Evolutionary conservation across 2,888 invertebrate species (phyloP), one percentile per base, ranked within the genome.

Genomic region (Diplolepis rosae): DNA sequence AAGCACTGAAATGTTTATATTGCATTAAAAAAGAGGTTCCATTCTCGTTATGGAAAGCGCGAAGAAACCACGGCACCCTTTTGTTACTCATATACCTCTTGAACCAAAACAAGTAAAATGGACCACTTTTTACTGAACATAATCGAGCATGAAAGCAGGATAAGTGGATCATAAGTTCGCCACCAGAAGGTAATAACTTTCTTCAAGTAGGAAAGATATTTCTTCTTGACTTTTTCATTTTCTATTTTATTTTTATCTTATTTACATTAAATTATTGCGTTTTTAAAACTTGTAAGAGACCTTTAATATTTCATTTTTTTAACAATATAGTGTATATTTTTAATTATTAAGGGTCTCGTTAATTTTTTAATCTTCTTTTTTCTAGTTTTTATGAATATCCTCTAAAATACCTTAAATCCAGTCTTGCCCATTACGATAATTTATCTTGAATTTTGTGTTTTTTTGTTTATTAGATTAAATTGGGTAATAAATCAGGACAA

Each of bases 91-190:
- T 61, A 24, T 61, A 45, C 18, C 61, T 22, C n/a, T 24, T n/a
- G 61, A 24, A 61, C 24, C 39, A 61, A 61, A 61, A 61, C 61
- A 61, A 61, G 61, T 27, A 30, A 39, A 50, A 61, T 39, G 61
- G 61, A 24, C 61, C 61, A 39, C 39, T 61, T 61, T 61, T 61
- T 61, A 61, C 61, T 5, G 39, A 27, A 39, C 24, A 61, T 61
- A 61, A 61, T 61, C 61, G 61, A 61, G 61, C 39, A 61, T 39
- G 61, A 61, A 39, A 61, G 5, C n/a, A 7, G 61, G 61, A 61
- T 61, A 61, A 61, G 61, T 61, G 61, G 61, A 61, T 61, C 61
- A 61, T 61, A 61, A 61, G 61, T 61, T 61, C 61, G 61, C 39
- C 39, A 61, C 61, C 61, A 61, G 61, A 61, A 61, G 39, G 61